Conservation (phyloP, 2,113 vertebrate species). For the Pyxicephalus adspersus region DNA sequence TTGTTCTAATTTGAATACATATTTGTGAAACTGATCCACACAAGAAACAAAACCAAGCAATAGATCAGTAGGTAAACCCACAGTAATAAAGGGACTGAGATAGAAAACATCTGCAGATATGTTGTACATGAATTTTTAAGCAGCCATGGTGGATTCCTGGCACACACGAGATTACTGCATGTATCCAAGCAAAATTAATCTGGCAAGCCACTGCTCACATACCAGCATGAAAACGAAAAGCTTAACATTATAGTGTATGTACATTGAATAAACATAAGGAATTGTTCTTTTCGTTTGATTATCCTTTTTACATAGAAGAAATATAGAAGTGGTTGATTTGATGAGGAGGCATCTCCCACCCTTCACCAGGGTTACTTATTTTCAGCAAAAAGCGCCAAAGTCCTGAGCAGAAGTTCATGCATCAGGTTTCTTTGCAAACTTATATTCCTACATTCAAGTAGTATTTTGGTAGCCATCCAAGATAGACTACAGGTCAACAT, state of each 20-base stretch:
- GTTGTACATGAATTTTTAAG: conserved; percentile 5
- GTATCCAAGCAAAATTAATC: conserved; percentile 29
- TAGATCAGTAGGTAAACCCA: conserved; percentile 2
- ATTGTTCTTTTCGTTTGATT: neutral
- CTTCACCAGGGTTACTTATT: no score
- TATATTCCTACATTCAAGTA: no score
- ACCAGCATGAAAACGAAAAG: neutral
- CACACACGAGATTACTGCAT: conserved; percentile 17
- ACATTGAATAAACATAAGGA: neutral
- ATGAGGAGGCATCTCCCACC: no score
- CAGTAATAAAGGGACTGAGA: neutral
- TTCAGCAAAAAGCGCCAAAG: no score
- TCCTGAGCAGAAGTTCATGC: no score
- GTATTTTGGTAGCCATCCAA: no score
- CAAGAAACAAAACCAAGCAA: neutral
- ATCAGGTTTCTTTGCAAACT: no score
- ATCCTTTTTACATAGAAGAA: no score
- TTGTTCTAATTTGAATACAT: no score
- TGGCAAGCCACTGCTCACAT: conserved; percentile 4
- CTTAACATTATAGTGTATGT: conserved; percentile 11
- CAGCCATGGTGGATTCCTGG: conserved; percentile 25
- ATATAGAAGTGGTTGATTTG: no score
- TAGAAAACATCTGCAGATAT: conserved; percentile 28
- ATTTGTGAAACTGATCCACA: conserved; percentile 22
- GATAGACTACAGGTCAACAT: no score